These are phyloP conservation scores for Alsophila aescularia DNA, from an alignment of 2,888 invertebrate species.

Conservation along the genomic window DNA sequence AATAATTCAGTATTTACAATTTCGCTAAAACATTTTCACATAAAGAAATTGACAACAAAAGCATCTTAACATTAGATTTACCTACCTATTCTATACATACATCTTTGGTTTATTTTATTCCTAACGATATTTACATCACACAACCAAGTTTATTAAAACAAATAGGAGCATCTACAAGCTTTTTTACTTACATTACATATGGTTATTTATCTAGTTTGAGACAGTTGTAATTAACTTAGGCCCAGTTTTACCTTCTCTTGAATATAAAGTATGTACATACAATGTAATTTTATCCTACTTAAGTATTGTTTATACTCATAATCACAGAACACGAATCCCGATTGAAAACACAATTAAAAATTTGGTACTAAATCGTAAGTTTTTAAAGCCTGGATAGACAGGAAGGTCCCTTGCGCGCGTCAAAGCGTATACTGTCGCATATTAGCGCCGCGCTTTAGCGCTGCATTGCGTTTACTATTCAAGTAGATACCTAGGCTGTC, in stretches of 20 bases:
- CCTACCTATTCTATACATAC: slow-evolving; percentile 50
- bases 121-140: slow-evolving; percentile 73
- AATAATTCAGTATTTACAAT: slow-evolving; percentile 53
- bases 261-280: background rate
- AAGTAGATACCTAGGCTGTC: no score
- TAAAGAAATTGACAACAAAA: slow-evolving; percentile 64
- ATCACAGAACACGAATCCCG: no score
- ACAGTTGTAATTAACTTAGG: background rate
- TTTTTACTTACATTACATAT: slow-evolving; percentile 35
- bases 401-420: no score
- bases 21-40: slow-evolving; percentile 53
- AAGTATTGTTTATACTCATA: no score
- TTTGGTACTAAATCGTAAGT: no score
- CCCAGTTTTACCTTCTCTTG: background rate
- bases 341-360: no score
- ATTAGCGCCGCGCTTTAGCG: no score
- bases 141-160: slow-evolving; percentile 68
- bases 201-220: background rate
- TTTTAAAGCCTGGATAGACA: no score
- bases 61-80: slow-evolving; percentile 46
- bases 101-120: slow-evolving; percentile 47
- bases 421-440: no score
- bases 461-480: no score
- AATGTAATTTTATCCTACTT: no score
- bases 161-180: slow-evolving; percentile 58